Conservation (phyloP, 2,797 vertebrate genomes). For the Melopsittacus undulatus region DNA sequence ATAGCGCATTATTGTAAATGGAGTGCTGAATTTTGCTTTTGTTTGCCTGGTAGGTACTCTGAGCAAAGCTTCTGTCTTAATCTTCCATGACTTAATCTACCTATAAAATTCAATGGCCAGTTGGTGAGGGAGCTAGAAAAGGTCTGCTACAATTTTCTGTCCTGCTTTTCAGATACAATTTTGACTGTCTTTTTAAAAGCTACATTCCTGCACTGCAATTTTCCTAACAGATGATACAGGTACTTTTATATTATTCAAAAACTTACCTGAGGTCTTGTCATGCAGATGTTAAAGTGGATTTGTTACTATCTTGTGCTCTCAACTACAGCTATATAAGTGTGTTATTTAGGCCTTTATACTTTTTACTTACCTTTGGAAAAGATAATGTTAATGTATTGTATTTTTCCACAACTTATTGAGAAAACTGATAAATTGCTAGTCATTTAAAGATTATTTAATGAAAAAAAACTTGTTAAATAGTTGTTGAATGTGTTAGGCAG, state of each 20-base stretch:
- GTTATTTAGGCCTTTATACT: neutral
- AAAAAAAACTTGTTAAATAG: neutral
- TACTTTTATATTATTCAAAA: constrained; percentile 35
- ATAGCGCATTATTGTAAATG: constrained; percentile 51
- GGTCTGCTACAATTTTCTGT: constrained; percentile 52
- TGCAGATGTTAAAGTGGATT: neutral
- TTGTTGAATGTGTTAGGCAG: neutral
- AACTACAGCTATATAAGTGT: neutral
- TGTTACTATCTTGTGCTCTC: constrained; percentile 13
- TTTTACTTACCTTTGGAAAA: constrained; percentile 31
- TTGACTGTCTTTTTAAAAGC: constrained; percentile 37
- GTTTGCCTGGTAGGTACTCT: constrained; percentile 34
- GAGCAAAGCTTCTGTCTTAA: constrained; percentile 70
- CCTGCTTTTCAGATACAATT: constrained; percentile 32
- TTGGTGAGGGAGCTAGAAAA: constrained; percentile 44
- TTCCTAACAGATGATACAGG: constrained; percentile 72
- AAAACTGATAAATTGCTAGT: neutral
- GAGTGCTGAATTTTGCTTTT: constrained; percentile 53
- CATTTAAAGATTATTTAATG: neutral
- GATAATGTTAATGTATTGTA: neutral
- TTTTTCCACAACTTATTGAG: neutral
- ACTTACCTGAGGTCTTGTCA: neutral
- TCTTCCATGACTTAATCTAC: constrained; percentile 74
- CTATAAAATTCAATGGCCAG: constrained; percentile 63
- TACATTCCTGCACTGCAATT: constrained; percentile 38